Conservation (phyloP, 2,888 invertebrate genomes). For the Oligia strigilis region DNA sequence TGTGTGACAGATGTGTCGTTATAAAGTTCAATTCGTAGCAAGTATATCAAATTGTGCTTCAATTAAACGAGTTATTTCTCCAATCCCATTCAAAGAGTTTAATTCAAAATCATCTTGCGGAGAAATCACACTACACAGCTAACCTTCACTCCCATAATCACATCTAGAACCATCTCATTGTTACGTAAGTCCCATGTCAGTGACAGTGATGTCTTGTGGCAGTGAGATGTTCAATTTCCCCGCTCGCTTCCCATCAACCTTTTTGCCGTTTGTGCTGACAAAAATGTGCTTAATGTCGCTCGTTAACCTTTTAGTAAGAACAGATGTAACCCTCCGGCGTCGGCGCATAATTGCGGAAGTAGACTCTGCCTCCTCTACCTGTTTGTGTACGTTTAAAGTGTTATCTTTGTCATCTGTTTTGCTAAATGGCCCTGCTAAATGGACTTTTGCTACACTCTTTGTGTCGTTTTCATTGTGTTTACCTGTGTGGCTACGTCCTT, state of each 20-base stretch:
- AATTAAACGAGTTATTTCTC: constrained; percentile 11
- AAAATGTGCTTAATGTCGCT: constrained; percentile 76
- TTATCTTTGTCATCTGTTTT: constrained; percentile 72
- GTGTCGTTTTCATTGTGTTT: constrained; percentile 63
- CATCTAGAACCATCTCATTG: constrained; percentile 34
- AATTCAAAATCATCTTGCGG: constrained; percentile 20
- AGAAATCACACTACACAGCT: constrained; percentile 34
- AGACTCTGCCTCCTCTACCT: constrained; percentile 57
- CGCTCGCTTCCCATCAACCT: constrained; percentile 74
- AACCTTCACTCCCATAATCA: constrained; percentile 39
- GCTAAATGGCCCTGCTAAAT: constrained; percentile 68
- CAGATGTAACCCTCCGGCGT: constrained; percentile 79
- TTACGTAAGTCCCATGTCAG: constrained; percentile 60
- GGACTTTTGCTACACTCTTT: constrained; percentile 65
- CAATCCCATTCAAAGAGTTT: constrained; percentile 8
- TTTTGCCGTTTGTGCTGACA: constrained; percentile 76
- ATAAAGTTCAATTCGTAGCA: constrained; percentile 12
- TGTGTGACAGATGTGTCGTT: constrained; percentile 24
- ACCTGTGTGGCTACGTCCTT: constrained; percentile 47
- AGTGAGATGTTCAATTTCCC: constrained; percentile 70
- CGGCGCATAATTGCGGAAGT: constrained; percentile 84
- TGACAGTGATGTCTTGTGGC: constrained; percentile 54
- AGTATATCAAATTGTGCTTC: constrained; percentile 10
- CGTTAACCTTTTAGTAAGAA: constrained; percentile 84
- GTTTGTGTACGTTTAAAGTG: constrained; percentile 65